Base-by-base conservation (phyloP, 2,888 invertebrate genomes). In the Leucoptera coffeella region DNA sequence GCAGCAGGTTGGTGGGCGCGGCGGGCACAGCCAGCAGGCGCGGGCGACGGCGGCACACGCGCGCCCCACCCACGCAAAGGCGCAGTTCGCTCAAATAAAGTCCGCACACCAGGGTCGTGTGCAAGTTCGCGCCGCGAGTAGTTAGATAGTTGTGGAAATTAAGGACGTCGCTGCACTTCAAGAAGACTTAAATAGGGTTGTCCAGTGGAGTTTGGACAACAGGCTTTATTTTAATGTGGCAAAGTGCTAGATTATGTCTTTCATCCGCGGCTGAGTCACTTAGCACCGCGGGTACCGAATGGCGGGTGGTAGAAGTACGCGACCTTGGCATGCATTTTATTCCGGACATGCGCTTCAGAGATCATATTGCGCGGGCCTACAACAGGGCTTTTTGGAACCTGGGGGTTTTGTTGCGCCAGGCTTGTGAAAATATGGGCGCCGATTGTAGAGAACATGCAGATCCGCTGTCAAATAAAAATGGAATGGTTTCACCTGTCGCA, bases 401-500 rank as follows among this genome's bases (percentile, higher is more conserved):
- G 20, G 33, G 33, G 2, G 28, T 33, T 30, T 9, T n/a, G n/a
- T n/a, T n/a, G n/a, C n/a, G 27, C 28, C 2, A 29, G 29, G 9
- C n/a, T 29, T 3, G 15, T 12, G 6, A 25, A 29, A 7, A 14
- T 32, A 12, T 22, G 14, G 10, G 28, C 27, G n/a, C 19, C n/a
- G n/a, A n/a, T n/a, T n/a, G n/a, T n/a, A n/a, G 8, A 37, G 22
- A 2, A 39, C 38, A 40, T 22, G 37, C 35, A 3, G 38, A 33
- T n/a, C 38, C 38, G 4, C 36, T 37, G 26, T 37, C 38, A 25
- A 15, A 38, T 26, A 14, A 27, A 33, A 35, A 40, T 17, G 23
- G 5, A 31, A 32, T 31, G 12, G 11, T n/a, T 38, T 35, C 29
- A 40, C 40, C 38, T 8, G 22, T 12, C 15, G 26, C 23, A 21